phyloP scores from a whole-genome alignment of 2,888 invertebrate species.

The Lasius platythorax region DNA sequence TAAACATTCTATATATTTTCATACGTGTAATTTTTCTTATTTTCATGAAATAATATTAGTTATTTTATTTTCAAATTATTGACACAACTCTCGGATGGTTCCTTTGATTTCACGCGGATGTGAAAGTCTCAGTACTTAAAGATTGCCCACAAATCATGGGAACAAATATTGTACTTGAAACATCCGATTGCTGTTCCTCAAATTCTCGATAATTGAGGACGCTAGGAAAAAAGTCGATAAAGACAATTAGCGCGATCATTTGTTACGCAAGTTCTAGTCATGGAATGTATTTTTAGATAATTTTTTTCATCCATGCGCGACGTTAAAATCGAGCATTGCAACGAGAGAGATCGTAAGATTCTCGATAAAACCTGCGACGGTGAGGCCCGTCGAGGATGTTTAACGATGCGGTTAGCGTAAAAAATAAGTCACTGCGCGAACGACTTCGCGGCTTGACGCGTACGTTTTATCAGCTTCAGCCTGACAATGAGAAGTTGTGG shows the following conservation, averaged over 20 bases:
- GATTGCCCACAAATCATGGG: neutral
- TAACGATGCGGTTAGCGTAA: constrained; percentile 44
- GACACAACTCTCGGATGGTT: neutral
- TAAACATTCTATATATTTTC: neutral
- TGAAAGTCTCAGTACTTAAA: neutral
- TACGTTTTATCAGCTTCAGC: constrained; percentile 39
- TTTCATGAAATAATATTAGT: neutral
- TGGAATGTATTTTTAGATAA: neutral
- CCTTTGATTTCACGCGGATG: neutral
- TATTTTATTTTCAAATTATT: neutral
- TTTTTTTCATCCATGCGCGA: neutral
- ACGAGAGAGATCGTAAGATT: constrained; percentile 32
- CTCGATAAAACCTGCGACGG: constrained; percentile 27
- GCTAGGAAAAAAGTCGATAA: neutral
- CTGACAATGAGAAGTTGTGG: neutral
- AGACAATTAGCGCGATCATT: neutral
- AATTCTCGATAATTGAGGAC: neutral
- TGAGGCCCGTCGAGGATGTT: constrained; percentile 26
- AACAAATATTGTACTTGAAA: constrained; percentile 15
- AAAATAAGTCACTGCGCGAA: constrained; percentile 32
- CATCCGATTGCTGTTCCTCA: neutral
- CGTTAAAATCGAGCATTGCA: neutral
- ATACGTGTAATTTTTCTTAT: neutral
- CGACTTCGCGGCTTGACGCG: constrained; percentile 29
- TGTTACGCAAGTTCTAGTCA: neutral